A percentile compares a stretch with the other conserved stretches of the same genome.
Conservation (phyloP, 2,888 invertebrate genomes). For the Agonum fuliginosum region DNA sequence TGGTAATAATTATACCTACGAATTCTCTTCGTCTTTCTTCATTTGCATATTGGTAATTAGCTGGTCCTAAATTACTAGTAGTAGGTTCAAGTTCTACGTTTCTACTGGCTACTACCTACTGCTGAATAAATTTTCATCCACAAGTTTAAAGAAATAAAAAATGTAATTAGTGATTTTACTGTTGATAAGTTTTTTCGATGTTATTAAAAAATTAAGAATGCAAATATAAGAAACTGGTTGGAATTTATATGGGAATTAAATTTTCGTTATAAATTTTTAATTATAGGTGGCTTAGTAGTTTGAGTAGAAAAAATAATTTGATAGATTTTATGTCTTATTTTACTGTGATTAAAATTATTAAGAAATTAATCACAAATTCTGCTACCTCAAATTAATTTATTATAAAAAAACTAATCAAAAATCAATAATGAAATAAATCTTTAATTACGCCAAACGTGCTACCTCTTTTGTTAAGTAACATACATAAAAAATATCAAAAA, state of each 20-base stretch:
- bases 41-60: conserved; percentile 34
- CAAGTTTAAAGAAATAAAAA: conserved; percentile 8
- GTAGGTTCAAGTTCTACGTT: no score
- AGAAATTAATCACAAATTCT: no score
- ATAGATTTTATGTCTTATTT: conserved; percentile 26
- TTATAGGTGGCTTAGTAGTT: not conserved
- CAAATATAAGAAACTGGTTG: conserved; percentile 17
- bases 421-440: no score
- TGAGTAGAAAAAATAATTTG: not conserved
- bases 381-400: no score
- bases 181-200: conserved; percentile 6
- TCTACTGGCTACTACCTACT: not conserved
- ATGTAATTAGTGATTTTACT: conserved; percentile 13
- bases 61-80: conserved; percentile 14
- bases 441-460: no score
- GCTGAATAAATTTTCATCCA: not conserved
- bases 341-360: not conserved
- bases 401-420: no score
- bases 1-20: not conserved
- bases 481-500: no score
- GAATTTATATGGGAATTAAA: conserved; percentile 25
- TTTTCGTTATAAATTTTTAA: conserved; percentile 26
- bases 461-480: no score
- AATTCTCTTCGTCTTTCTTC: not conserved
- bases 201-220: conserved; percentile 39